These are phyloP conservation scores for Deilephila elpenor DNA, from an alignment of 2,888 invertebrate species.

Conservation along the genomic window DNA sequence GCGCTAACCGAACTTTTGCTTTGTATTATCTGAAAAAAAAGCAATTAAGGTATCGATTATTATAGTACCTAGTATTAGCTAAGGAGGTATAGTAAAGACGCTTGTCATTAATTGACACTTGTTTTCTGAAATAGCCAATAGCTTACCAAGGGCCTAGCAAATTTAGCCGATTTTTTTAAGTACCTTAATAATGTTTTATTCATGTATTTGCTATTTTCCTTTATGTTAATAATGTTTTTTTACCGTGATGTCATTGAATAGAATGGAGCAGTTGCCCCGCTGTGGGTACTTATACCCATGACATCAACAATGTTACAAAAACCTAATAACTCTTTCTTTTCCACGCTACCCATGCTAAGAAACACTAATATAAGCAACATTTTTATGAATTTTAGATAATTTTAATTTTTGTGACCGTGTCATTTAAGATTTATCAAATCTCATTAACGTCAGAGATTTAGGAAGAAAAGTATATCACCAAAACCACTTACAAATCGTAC, in stretches of 20 bases:
- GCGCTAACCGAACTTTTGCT: conserved; percentile 44
- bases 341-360: background rate
- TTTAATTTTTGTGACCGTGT: background rate
- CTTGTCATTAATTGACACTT: too few relatives aligned
- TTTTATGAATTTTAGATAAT: background rate
- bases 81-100: background rate
- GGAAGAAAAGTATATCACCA: background rate
- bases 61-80: background rate
- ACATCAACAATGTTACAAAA: too few relatives aligned
- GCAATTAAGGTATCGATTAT: conserved; percentile 10
- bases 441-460: background rate
- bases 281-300: too few relatives aligned
- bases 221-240: too few relatives aligned
- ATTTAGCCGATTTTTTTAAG: too few relatives aligned
- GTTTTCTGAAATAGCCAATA: too few relatives aligned
- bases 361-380: background rate
- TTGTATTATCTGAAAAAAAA: conserved; percentile 51
- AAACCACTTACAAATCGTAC: conserved; percentile 56
- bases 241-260: too few relatives aligned
- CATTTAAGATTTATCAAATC: background rate
- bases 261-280: too few relatives aligned
- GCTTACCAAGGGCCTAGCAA: too few relatives aligned
- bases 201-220: too few relatives aligned
- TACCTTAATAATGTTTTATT: too few relatives aligned
- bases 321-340: too few relatives aligned